Conservation (phyloP, 2,888 invertebrate genomes). For the Parnassius orleans region DNA sequence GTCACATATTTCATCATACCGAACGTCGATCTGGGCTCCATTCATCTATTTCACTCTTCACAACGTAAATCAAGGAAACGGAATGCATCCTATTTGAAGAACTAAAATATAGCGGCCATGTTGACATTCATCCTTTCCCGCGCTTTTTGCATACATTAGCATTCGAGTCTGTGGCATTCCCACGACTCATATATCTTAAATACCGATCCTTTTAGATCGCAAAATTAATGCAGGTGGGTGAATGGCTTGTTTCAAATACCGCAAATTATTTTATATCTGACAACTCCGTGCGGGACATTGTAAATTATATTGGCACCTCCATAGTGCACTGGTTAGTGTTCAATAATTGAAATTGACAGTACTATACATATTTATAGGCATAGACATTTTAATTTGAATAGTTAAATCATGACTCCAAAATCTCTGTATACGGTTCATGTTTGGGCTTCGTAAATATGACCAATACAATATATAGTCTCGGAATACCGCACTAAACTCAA, state of each 20-base stretch:
- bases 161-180: slow-evolving; percentile 40
- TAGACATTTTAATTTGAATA: too few species aligned
- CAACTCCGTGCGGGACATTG: neutral
- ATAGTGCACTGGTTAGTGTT: too few species aligned
- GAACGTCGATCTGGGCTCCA: slow-evolving; percentile 8
- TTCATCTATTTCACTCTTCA: slow-evolving; percentile 21
- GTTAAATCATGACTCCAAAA: too few species aligned
- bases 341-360: too few species aligned
- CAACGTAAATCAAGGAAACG: slow-evolving; percentile 28
- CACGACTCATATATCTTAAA: slow-evolving; percentile 37
- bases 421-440: too few species aligned
- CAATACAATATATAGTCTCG: too few species aligned
- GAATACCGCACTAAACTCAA: too few species aligned
- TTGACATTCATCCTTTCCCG: slow-evolving; percentile 54
- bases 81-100: slow-evolving; percentile 28
- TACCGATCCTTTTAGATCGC: slow-evolving; percentile 21
- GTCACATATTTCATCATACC: slow-evolving; percentile 13
- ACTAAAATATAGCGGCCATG: slow-evolving; percentile 45
- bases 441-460: too few species aligned
- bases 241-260: slow-evolving; percentile 21
- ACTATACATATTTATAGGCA: too few species aligned
- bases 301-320: too few species aligned
- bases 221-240: slow-evolving; percentile 31
- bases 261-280: slow-evolving; percentile 10
- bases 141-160: slow-evolving; percentile 53